Percentiles rank a stretch among this genome's conserved stretches.
These are phyloP conservation scores for Abramis brama DNA, from an alignment of 2,113 vertebrate species.

Conservation along the genomic window DNA sequence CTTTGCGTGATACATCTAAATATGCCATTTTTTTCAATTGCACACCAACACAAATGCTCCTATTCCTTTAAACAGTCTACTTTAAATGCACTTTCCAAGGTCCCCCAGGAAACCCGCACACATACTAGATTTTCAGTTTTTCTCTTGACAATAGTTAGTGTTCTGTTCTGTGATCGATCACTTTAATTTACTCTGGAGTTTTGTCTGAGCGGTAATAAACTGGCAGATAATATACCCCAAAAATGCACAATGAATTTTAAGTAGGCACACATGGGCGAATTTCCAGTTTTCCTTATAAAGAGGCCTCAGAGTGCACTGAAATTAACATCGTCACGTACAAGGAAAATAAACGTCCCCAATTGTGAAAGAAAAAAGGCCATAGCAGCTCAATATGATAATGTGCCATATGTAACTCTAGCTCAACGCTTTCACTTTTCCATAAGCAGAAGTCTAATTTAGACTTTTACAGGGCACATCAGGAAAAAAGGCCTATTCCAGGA, in stretches of 20 bases:
- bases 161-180: not conserved
- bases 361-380: constrained; percentile 29
- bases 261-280: constrained; percentile 14
- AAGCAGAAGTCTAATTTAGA: constrained; percentile 52
- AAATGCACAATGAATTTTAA: constrained; percentile 39
- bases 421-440: not conserved
- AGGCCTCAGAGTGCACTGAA: constrained; percentile 29
- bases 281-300: constrained; percentile 25
- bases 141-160: not conserved
- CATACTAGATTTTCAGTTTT: not conserved
- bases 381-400: constrained; percentile 53
- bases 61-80: not conserved
- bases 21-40: not conserved
- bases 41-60: not conserved
- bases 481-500: not conserved
- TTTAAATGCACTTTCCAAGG: not conserved
- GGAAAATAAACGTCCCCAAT: constrained; percentile 39
- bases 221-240: not conserved
- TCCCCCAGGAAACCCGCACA: not conserved
- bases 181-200: constrained; percentile 27
- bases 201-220: constrained; percentile 13
- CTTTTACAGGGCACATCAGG: not conserved
- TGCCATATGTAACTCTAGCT: constrained; percentile 62
- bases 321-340: constrained; percentile 9
- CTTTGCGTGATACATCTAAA: not conserved